Evolutionary conservation across 2,888 invertebrate genomes (phyloP).

Genomic region (Lasioglossum calceatum): DNA sequence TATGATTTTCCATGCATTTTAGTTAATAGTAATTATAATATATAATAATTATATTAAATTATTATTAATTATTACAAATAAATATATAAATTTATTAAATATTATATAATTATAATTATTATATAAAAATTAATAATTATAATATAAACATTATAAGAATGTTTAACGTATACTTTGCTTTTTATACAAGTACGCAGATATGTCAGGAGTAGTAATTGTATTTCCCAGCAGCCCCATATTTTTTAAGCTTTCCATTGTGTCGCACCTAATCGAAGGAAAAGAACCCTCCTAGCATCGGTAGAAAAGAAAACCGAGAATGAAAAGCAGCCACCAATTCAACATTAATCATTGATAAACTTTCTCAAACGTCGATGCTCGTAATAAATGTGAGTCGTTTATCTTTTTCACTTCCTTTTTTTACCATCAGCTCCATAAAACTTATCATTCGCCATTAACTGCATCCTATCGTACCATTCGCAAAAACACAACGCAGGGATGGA

Average conservation of each 20-base stretch:
- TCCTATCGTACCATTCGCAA: conserved; percentile 51
- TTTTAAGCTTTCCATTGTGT: not conserved
- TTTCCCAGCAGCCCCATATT: not conserved
- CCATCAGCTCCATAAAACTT: conserved; percentile 60
- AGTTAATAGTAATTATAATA: too few relatives aligned
- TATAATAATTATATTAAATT: too few relatives aligned
- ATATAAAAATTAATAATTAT: too few relatives aligned
- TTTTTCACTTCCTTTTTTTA: conserved; percentile 46
- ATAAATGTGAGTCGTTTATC: conserved; percentile 67
- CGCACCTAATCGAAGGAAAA: conserved; percentile 24
- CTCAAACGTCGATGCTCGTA: conserved; percentile 58
- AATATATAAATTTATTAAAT: too few relatives aligned
- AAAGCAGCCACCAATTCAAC: conserved; percentile 47
- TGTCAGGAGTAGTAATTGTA: not conserved
- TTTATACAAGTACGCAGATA: too few relatives aligned
- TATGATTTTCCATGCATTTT: too few relatives aligned
- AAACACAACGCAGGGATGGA: conserved; percentile 16
- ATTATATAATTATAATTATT: too few relatives aligned
- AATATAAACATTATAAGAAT: not conserved
- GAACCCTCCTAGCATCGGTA: not conserved
- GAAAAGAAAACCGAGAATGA: conserved; percentile 1
- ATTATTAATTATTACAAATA: too few relatives aligned
- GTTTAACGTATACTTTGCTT: not conserved
- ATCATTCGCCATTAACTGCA: conserved; percentile 62
- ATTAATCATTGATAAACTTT: conserved; percentile 70